phyloP scores from a whole-genome alignment of 2,888 invertebrate genomes.

The Achlya flavicornis region DNA sequence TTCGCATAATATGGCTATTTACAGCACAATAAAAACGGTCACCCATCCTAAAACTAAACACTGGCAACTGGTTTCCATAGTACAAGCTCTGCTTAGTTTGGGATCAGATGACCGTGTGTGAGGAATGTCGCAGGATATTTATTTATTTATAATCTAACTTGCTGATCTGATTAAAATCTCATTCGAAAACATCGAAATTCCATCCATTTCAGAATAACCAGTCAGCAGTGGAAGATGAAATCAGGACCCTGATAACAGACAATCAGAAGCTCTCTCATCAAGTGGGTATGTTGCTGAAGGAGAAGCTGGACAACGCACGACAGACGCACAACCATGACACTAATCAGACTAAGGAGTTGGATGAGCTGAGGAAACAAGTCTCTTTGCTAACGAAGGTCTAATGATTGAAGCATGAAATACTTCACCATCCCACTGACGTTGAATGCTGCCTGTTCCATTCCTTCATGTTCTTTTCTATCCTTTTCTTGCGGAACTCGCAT shows the following conservation, averaged over 20 bases:
- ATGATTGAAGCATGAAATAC: neutral
- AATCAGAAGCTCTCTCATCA: slow-evolving; percentile 76
- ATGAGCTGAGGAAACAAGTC: slow-evolving; percentile 66
- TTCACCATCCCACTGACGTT: no score
- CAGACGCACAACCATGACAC: slow-evolving; percentile 43
- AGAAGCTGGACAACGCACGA: slow-evolving; percentile 61
- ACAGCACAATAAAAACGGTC: no score
- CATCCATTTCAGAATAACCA: slow-evolving; percentile 65
- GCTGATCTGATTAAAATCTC: no score
- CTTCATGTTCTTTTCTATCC: no score
- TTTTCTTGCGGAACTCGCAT: no score
- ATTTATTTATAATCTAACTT: no score
- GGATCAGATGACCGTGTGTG: no score
- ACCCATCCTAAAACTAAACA: no score
- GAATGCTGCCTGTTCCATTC: neutral
- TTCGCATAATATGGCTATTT: no score
- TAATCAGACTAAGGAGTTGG: slow-evolving; percentile 57
- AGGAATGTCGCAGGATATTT: no score
- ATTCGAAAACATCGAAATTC: neutral
- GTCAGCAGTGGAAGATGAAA: slow-evolving; percentile 68
- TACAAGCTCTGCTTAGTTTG: no score
- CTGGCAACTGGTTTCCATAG: no score
- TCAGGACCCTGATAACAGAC: slow-evolving; percentile 67
- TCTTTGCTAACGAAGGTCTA: slow-evolving; percentile 62
- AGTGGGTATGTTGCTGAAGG: slow-evolving; percentile 66